Base-by-base conservation (phyloP, 2,888 invertebrate species). In the Drosophila fungiperda region DNA sequence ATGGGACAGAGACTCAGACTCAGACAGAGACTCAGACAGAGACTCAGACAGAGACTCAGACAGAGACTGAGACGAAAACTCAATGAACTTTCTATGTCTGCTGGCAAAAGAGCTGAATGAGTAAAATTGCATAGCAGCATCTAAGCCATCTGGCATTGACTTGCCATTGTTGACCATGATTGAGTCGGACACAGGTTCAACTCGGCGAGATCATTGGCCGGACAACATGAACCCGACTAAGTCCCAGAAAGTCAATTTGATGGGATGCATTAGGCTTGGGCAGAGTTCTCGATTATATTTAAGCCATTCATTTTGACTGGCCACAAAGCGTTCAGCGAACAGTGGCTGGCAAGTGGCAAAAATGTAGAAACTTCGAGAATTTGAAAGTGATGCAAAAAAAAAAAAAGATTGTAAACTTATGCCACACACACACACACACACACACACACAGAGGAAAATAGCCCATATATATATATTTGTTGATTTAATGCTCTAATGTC, bases 141-240 rank as follows among this genome's bases (percentile, higher is more conserved):
- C 69, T 50, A 53, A 52, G 52, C 35, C 52, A 53, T 20, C 32
- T 52, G 49, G 26, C n/a, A n/a, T 45, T 45, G 15, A 15, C 8
- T 23, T 20, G 32, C 53, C 26, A 26, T 26, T 26, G 29, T 26
- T 26, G 26, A 26, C 29, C 29, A 29, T 42, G 12, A 49, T 60
- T 81, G 42, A 76, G 64, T 40, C 61, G 42, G 61, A 68, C 70
- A 76, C 73, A 62, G 66, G 81, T 83, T 83, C 71, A 80, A 66
- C 9, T 29, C 63, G 38, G 29, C 59, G 52, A 67, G 87, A 83
- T 76, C 83, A 83, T 73, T 82, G 83, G 80, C 81, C 81, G 71
- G 69, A 57, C 58, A 80, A 62, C 50, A 79, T 73, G 76, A 73
- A 78, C 70, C 67, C 48, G 32, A 50, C 38, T 26, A 35, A 42